Conservation (phyloP, 2,888 invertebrate species). For the Cantharis lateralis region DNA sequence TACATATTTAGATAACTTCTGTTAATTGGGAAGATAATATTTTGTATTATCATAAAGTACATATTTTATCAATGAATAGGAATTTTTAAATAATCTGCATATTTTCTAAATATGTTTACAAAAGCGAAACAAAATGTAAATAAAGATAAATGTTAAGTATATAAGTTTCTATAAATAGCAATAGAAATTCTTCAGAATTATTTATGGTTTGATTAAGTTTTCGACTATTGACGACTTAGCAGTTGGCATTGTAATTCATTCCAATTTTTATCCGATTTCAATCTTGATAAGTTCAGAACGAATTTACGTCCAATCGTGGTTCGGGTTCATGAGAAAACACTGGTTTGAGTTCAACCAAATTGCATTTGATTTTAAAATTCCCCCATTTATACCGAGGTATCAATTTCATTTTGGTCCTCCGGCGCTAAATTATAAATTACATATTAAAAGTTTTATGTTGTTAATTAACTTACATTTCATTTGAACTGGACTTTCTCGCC, state of each 20-base stretch:
- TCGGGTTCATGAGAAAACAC: not conserved
- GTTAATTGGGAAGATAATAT: no score
- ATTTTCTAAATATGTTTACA: not conserved
- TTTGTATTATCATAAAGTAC: not conserved
- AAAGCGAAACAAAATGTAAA: not conserved
- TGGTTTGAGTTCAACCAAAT: not conserved
- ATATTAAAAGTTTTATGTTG: not conserved
- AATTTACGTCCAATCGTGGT: not conserved
- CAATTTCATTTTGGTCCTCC: not conserved
- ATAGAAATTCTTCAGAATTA: not conserved
- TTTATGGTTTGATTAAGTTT: not conserved
- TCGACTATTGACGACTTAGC: not conserved
- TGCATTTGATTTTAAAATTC: not conserved
- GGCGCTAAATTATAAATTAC: not conserved
- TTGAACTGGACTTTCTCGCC: not conserved
- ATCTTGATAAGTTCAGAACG: not conserved
- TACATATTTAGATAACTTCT: no score
- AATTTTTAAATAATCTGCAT: not conserved
- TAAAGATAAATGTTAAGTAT: not conserved
- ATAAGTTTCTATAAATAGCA: not conserved
- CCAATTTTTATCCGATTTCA: not conserved
- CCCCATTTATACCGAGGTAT: not conserved
- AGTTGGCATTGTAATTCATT: not conserved
- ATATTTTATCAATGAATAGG: not conserved
- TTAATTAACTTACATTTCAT: not conserved